Conservation (phyloP, 30 jellyfish, hydroid and myxozoan species). For the Pelagia noctiluca region DNA sequence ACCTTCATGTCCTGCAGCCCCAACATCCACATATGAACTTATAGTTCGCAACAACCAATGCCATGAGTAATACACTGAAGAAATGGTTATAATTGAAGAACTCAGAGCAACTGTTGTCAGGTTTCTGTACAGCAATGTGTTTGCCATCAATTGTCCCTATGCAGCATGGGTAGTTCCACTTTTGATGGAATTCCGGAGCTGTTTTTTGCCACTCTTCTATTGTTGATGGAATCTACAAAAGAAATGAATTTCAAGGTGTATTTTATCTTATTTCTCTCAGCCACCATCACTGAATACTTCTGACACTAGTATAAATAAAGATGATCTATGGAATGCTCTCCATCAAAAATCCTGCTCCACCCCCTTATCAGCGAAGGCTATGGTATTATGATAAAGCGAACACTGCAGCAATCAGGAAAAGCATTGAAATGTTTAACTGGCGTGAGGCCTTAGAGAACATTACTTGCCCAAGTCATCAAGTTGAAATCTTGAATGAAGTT, state of each 20-base stretch:
- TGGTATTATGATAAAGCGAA: no score
- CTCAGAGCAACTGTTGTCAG: conserved; percentile 54
- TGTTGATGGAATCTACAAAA: conserved; percentile 23
- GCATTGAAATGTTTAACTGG: no score
- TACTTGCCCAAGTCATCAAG: no score
- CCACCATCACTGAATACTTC: no score
- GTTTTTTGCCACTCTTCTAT: conserved; percentile 31
- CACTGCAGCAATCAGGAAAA: no score
- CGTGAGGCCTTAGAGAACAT: no score
- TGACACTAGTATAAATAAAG: no score
- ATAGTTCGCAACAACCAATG: conserved; percentile 44
- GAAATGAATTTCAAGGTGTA: neutral
- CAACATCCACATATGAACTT: conserved; percentile 44
- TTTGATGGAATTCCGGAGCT: conserved; percentile 30
- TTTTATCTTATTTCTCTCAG: neutral
- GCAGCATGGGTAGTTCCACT: conserved; percentile 60
- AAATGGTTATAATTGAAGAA: conserved; percentile 42
- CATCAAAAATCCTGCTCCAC: no score
- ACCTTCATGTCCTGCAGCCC: conserved; percentile 56
- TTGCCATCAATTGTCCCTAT: conserved; percentile 65
- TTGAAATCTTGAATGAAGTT: no score
- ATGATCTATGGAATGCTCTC: neutral
- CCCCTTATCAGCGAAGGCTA: no score
- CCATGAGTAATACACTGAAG: conserved; percentile 22
- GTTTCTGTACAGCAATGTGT: conserved; percentile 51